A percentile compares a stretch with the other conserved stretches of the same genome.
Conservation (phyloP, 2,797 vertebrate species). For the Macropus fuliginosus region DNA sequence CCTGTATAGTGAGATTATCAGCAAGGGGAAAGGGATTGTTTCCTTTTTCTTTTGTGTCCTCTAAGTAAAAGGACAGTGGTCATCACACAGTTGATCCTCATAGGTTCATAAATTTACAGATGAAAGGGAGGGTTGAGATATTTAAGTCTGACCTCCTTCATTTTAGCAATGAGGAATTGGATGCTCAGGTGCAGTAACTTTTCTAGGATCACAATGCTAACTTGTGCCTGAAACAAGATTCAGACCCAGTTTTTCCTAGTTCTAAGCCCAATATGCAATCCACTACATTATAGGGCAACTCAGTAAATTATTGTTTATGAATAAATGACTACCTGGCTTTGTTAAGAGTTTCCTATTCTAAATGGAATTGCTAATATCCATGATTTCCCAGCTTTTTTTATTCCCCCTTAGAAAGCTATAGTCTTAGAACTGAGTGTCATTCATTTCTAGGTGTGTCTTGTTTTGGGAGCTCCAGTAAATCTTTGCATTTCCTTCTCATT, state of each 20-base stretch:
- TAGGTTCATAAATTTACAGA: not conserved
- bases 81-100: not conserved
- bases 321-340: not conserved
- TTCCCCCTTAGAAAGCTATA: not conserved
- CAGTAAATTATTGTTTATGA: not conserved
- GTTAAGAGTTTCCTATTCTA: not conserved
- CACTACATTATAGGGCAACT: not conserved
- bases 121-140: not conserved
- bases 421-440: conserved; percentile 28
- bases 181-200: not conserved
- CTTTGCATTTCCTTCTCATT: conserved; percentile 20
- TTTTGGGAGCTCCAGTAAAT: conserved; percentile 54
- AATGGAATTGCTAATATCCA: not conserved
- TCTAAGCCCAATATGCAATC: not conserved
- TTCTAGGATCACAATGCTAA: not conserved
- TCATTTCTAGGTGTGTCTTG: conserved; percentile 33
- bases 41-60: not conserved
- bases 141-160: not conserved
- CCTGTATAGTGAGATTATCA: not conserved
- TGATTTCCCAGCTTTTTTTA: not conserved
- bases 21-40: not conserved
- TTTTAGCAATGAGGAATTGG: not conserved
- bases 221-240: not conserved
- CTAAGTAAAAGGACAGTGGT: not conserved
- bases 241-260: not conserved